Percentiles rank a stretch among this genome's conserved stretches.
Conservation (phyloP, 2,888 invertebrate species). For the Bellardia pandia region DNA sequence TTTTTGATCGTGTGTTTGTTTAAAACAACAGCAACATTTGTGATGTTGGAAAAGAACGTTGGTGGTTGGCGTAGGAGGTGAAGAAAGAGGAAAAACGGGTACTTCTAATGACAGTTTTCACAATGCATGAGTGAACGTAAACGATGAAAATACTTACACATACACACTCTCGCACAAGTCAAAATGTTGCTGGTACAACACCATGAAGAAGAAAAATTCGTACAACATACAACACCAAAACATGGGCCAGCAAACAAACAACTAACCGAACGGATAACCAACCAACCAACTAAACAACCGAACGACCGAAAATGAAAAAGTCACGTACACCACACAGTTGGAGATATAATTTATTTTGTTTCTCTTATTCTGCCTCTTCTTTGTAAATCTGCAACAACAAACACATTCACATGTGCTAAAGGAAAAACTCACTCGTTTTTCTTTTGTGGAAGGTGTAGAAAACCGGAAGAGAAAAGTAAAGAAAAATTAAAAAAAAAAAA, state of each 20-base stretch:
- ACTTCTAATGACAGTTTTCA: constrained; percentile 72
- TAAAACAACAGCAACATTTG: constrained; percentile 33
- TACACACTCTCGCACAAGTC: constrained; percentile 20
- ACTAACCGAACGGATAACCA: constrained; percentile 33
- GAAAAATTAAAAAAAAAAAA: neutral
- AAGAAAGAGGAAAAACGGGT: constrained; percentile 61
- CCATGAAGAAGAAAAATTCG: constrained; percentile 18
- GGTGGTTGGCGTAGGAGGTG: constrained; percentile 18
- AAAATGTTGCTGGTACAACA: constrained; percentile 37
- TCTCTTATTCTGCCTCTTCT: neutral
- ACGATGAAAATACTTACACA: constrained; percentile 49
- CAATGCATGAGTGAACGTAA: constrained; percentile 69
- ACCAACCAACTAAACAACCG: constrained; percentile 29
- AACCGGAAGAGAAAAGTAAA: neutral
- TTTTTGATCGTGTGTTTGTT: constrained; percentile 19
- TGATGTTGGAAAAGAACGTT: constrained; percentile 28
- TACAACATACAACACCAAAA: constrained; percentile 53
- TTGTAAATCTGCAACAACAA: constrained; percentile 31
- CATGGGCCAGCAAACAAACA: constrained; percentile 53
- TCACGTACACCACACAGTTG: constrained; percentile 72
- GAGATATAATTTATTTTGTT: constrained; percentile 34
- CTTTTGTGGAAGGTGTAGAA: neutral
- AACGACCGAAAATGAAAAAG: constrained; percentile 68
- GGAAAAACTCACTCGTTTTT: constrained; percentile 56
- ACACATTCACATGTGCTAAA: neutral